Evolutionary conservation across 2,797 vertebrate species (phyloP).

Genomic region (Gadopsis marmoratus): DNA sequence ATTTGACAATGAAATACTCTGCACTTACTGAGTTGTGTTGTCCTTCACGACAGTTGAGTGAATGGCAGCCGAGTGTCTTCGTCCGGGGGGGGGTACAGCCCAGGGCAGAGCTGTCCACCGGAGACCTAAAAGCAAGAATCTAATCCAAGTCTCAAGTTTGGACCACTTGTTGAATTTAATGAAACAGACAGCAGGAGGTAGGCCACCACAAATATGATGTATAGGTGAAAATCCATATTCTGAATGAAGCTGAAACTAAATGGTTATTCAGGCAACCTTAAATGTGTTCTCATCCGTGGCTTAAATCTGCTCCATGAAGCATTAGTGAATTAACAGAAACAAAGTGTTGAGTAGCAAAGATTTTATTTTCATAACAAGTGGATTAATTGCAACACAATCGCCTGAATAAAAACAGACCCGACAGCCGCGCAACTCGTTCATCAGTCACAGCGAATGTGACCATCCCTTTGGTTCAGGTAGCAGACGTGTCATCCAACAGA

Average conservation of each 20-base stretch:
- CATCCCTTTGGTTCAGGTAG: background rate
- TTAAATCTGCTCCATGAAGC: no score
- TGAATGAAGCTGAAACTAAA: no score
- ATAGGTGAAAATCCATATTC: no score
- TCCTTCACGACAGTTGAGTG: conserved; percentile 22
- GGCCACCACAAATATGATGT: no score
- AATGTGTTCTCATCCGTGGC: no score
- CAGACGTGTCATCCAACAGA: background rate
- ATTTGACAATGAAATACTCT: conserved; percentile 80
- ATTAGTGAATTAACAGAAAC: background rate
- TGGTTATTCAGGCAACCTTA: no score
- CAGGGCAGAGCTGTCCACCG: no score
- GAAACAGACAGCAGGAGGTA: no score
- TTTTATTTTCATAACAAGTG: background rate
- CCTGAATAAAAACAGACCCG: background rate
- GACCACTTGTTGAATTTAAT: background rate
- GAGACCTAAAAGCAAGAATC: background rate
- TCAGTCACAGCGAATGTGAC: background rate
- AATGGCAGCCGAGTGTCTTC: background rate
- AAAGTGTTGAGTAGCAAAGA: background rate
- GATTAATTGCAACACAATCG: no score
- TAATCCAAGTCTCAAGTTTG: background rate
- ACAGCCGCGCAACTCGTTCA: background rate
- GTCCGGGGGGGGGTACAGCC: no score
- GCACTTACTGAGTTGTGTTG: conserved; percentile 58